Evolutionary conservation across 1,140 invertebrate species (phyloP).

Genomic region (Bombus pyrosoma): DNA sequence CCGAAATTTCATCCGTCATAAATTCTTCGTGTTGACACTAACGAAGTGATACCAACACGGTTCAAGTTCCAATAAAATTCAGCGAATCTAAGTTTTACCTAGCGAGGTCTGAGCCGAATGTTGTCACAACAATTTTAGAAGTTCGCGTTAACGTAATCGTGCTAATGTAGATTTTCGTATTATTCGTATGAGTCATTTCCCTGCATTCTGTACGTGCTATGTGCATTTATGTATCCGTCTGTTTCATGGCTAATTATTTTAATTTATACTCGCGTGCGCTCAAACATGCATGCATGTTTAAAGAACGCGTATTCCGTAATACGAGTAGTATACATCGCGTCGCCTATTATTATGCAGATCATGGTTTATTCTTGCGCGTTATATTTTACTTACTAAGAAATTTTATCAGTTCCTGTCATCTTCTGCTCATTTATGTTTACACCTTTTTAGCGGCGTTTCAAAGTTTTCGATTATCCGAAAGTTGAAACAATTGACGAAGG

Average conservation of each 20-base stretch:
- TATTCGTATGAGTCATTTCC: background rate
- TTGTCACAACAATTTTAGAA: background rate
- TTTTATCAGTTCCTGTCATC: background rate
- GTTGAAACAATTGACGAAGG: slow-evolving; percentile 8
- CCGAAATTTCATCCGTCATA: too few relatives aligned
- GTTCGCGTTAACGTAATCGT: background rate
- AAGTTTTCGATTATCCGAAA: background rate
- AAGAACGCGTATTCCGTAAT: background rate
- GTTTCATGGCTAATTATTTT: slow-evolving; percentile 23
- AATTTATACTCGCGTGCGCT: background rate
- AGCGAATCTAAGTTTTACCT: background rate
- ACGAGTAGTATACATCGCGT: background rate
- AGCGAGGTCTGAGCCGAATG: background rate
- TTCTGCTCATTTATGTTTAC: too few relatives aligned
- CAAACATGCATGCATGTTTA: background rate
- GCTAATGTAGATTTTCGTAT: background rate
- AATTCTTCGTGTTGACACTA: too few relatives aligned
- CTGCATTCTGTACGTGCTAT: background rate
- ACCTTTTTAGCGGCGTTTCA: background rate
- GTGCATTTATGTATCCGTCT: background rate
- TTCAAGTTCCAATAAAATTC: background rate
- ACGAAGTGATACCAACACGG: too few relatives aligned
- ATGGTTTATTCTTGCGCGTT: background rate
- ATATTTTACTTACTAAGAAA: background rate
- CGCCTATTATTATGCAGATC: background rate